phyloP scores from a whole-genome alignment of 2,888 invertebrate species.

The Biston betularia region DNA sequence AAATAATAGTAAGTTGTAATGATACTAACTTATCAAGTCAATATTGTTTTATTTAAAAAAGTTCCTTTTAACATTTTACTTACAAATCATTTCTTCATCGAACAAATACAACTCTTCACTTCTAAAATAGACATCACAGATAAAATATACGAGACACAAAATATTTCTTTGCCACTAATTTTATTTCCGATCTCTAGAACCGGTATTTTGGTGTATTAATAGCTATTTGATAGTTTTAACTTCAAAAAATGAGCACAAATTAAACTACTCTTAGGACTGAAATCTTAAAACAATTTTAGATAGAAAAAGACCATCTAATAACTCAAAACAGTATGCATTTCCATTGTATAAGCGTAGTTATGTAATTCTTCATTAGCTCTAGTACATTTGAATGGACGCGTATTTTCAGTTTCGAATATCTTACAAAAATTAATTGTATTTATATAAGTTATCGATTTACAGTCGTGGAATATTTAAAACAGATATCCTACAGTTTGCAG shows the following conservation, averaged over 20 bases:
- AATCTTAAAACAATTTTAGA: background rate
- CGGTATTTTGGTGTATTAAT: constrained; percentile 23
- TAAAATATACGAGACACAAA: constrained; percentile 80
- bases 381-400: too few relatives aligned
- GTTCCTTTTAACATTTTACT: constrained; percentile 69
- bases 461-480: background rate
- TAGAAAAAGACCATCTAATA: background rate
- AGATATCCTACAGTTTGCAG: too few relatives aligned
- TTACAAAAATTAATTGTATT: too few relatives aligned
- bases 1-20: background rate
- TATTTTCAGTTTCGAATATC: too few relatives aligned
- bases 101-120: constrained; percentile 62
- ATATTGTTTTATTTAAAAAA: constrained; percentile 76
- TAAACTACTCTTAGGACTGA: background rate
- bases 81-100: constrained; percentile 66
- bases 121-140: constrained; percentile 84
- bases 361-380: too few relatives aligned
- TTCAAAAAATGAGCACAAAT: background rate
- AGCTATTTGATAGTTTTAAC: constrained; percentile 24
- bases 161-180: constrained; percentile 66
- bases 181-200: constrained; percentile 43
- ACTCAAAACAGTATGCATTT: too few relatives aligned
- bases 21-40: constrained; percentile 39
- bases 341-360: too few relatives aligned
- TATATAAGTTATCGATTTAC: background rate